phyloP scores from a whole-genome alignment of 2,888 invertebrate genomes.

The Drosophila leonis region DNA sequence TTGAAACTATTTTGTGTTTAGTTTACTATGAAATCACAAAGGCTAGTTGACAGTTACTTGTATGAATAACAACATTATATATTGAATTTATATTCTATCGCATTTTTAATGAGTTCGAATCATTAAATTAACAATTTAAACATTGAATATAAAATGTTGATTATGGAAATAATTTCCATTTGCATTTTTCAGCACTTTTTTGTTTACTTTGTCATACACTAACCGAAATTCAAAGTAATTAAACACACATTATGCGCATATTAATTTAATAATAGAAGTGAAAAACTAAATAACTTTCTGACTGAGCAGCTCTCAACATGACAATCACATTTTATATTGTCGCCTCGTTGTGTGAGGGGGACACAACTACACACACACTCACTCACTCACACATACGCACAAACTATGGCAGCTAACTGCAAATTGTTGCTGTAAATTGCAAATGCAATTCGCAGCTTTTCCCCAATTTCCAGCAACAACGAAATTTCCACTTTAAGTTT shows the following conservation, averaged over 20 bases:
- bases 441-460: conserved; percentile 52
- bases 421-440: conserved; percentile 56
- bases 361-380: neutral
- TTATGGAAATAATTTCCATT: conserved; percentile 23
- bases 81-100: neutral
- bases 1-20: neutral
- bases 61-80: neutral
- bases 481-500: conserved; percentile 39
- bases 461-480: conserved; percentile 26
- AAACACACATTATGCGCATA: conserved; percentile 11
- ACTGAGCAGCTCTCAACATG: neutral
- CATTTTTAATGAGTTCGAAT: conserved; percentile 6
- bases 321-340: conserved; percentile 5
- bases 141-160: conserved; percentile 22
- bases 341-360: neutral
- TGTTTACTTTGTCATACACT: neutral
- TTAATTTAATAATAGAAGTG: conserved; percentile 22
- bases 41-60: neutral
- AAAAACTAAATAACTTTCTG: conserved; percentile 14
- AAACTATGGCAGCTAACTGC: conserved; percentile 22
- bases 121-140: conserved; percentile 23
- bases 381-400: neutral
- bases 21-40: neutral
- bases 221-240: conserved; percentile 7
- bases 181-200: conserved; percentile 10